These are phyloP conservation scores for Zaprionus camerounensis DNA, from an alignment of 1,140 invertebrate species.

Conservation along the genomic window DNA sequence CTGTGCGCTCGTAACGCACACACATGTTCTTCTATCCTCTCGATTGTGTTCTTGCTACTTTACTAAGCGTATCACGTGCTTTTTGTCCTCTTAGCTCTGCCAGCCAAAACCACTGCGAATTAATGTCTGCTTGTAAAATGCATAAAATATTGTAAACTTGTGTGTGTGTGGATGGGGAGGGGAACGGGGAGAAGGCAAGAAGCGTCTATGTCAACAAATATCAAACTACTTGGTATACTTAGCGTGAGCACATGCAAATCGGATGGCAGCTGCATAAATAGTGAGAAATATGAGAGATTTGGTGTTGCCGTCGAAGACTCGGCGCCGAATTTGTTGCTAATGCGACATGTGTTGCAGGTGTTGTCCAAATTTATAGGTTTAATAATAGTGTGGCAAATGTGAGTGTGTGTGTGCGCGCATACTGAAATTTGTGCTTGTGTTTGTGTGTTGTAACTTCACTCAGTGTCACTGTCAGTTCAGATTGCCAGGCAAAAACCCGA, in stretches of 20 bases:
- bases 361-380: constrained; percentile 65
- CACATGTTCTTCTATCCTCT: neutral
- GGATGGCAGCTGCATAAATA: constrained; percentile 56
- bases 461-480: constrained; percentile 40
- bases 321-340: constrained; percentile 29
- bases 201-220: constrained; percentile 42
- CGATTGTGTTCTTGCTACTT: constrained; percentile 28
- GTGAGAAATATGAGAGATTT: constrained; percentile 38
- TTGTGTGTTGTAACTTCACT: constrained; percentile 23
- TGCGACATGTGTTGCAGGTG: constrained; percentile 64
- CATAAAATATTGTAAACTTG: constrained; percentile 34
- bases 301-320: constrained; percentile 31
- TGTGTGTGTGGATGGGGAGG: neutral
- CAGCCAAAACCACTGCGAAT: constrained; percentile 49
- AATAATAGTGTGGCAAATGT: constrained; percentile 61
- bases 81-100: constrained; percentile 54
- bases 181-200: neutral
- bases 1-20: neutral
- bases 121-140: constrained; percentile 61
- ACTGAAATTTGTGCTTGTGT: neutral
- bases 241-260: constrained; percentile 62
- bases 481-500: constrained; percentile 21
- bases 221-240: constrained; percentile 59
- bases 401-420: constrained; percentile 3
- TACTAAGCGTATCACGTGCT: constrained; percentile 74